Evolutionary conservation across 2,113 vertebrate species (phyloP), one percentile per base, ranked within the genome.

Genomic region (Dasyornis broadbenti): DNA sequence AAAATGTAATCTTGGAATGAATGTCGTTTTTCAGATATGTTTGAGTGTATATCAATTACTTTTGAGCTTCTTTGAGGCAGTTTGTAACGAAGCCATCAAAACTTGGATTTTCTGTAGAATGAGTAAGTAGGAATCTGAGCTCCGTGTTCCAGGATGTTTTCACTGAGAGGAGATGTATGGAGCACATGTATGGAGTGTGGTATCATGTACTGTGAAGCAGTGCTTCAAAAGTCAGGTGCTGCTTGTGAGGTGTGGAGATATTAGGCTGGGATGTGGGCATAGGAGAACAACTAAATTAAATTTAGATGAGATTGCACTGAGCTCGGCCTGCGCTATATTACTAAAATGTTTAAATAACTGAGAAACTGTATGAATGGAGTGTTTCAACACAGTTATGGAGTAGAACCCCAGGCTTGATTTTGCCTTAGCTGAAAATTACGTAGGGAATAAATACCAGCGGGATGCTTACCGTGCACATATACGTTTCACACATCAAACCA

Each of bases 391-490:
- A 63, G 16, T 44, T 75, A 14, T 68, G 39, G n/a, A 75, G 33
- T 47, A 31, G 50, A 89, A 65, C 54, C 22, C 40, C 61, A 84
- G 64, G 84, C 52, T 64, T 86, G 69, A 44, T 87, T 91, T 59
- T 60, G 21, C 47, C 30, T 45, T 83, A 57, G 39, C 70, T 86
- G 76, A 92, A 88, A 72, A 92, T 94, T 64, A 71, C 2, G 0
- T 35, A 56, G 60, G 63, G 63, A 93, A 37, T 93, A 82, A 86
- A 86, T 86, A 83, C 56, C 82, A 95, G 83, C 70, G 92, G 87
- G 81, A 42, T 53, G 50, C 37, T 94, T 86, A 57, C 13, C 53
- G 12, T 49, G 79, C 73, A 33, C 18, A 4, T 37, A 27, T 28
- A 76, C 13, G 5, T 96, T 83, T 94, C 56, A 20, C 47, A 82